A percentile compares a stretch with the other conserved stretches of the same genome.
Conservation (phyloP, 2,113 vertebrate species). For the Agapornis roseicollis region DNA sequence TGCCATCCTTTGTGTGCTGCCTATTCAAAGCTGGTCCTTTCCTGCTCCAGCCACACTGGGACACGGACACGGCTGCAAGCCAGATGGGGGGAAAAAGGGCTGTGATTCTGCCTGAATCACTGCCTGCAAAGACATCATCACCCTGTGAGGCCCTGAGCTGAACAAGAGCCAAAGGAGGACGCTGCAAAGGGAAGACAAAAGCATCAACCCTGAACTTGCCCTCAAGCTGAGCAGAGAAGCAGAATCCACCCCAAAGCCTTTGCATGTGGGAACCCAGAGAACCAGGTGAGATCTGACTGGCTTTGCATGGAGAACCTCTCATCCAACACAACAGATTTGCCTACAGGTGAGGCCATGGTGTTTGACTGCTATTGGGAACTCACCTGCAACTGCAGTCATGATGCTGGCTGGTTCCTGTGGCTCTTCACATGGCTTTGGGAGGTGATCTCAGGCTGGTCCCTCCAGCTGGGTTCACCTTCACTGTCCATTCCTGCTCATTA, state of each 20-base stretch:
- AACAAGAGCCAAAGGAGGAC: neutral
- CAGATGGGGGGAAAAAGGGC: neutral
- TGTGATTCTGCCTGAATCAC: neutral
- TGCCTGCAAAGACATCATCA: neutral
- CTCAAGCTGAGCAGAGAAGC: neutral
- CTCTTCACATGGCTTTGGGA: neutral
- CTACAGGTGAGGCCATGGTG: neutral
- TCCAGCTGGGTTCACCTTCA: neutral
- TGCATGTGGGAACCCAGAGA: neutral
- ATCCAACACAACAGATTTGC: neutral
- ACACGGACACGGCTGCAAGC: neutral
- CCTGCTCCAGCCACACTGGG: neutral
- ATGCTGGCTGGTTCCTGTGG: accelerated
- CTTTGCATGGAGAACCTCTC: neutral
- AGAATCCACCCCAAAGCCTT: neutral
- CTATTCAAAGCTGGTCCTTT: neutral
- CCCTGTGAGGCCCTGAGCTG: neutral
- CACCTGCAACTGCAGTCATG: neutral
- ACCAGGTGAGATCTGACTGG: neutral
- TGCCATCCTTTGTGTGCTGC: conserved; percentile 1
- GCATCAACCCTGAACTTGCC: neutral
- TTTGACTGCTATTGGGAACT: neutral
- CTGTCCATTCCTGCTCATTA: neutral
- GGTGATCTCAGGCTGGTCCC: neutral
- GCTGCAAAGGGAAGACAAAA: neutral